These are phyloP conservation scores for Aspiorhynchus laticeps DNA, from an alignment of 2,113 vertebrate genomes.

Conservation along the genomic window DNA sequence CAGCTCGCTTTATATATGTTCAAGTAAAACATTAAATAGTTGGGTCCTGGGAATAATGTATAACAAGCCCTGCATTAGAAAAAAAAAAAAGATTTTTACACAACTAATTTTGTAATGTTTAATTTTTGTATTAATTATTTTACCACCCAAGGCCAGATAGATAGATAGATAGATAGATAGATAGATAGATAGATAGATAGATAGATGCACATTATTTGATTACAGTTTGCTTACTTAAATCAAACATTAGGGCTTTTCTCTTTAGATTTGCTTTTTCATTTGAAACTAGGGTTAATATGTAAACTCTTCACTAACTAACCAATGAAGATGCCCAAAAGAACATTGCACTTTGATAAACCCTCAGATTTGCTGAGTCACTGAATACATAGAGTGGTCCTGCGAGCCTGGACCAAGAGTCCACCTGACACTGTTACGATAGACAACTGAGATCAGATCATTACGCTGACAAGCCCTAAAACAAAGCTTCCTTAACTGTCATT, in stretches of 20 bases:
- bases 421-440: conserved; percentile 1
- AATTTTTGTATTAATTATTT: no score
- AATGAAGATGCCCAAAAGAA: conserved; percentile 58
- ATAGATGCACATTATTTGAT: background rate
- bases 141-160: no score
- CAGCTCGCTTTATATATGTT: no score
- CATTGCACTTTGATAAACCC: conserved; percentile 70
- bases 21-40: no score
- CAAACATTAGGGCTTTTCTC: background rate
- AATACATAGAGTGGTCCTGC: conserved; percentile 41
- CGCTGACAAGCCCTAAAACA: background rate
- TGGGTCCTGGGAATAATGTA: no score
- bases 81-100: no score
- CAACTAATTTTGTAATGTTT: no score
- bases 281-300: conserved; percentile 70
- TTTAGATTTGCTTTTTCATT: background rate
- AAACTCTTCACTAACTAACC: conserved; percentile 57
- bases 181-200: no score
- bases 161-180: no score
- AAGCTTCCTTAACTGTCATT: background rate
- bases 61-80: no score
- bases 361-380: conserved; percentile 55
- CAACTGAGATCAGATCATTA: background rate
- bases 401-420: background rate
- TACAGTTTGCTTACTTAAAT: background rate